Base-by-base conservation (phyloP, 2,113 vertebrate species). In the Hippolais icterina region DNA sequence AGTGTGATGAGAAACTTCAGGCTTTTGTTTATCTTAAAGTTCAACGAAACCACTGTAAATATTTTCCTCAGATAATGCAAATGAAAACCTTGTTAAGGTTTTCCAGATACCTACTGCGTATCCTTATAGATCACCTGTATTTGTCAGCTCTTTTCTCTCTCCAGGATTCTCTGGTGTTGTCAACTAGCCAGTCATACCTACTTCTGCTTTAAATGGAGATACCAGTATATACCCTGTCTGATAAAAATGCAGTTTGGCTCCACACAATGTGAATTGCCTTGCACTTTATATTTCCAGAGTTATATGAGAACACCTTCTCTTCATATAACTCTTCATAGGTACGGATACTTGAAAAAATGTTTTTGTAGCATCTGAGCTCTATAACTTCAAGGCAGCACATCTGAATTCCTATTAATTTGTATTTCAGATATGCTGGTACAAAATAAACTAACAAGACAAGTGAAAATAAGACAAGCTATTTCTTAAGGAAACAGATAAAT, bases 241-340 rank as follows among this genome's bases (percentile, higher is more conserved):
- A 59, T 47, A 44, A 65, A 75, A 87, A 78, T 6, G 13, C 39
- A 47, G 39, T 63, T 70, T 81, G 15, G 10, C 28, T 42, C 23
- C 6, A 9, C 8, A 24, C 24, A 76, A 12, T 1, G 33, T 56
- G n/a, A 47, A 60, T 4, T 37, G 6, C 2, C 0, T 42, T 54
- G 35, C 52, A 76, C 18, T 92, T 52, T 23, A 0, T 11, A 53
- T 41, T 94, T 89, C 37, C 60, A 74, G n/a, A 94, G 61, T 2
- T 47, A 39, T 17, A 31, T 18, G 15, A 80, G 3, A 86, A 41
- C n/a, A 80, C 46, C 31, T 24, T 69, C 46, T 80, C 41, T 56
- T 90, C n/a, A n/a, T n/a, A n/a, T n/a, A n/a, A n/a, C n/a, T n/a
- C n/a, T n/a, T n/a, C 49, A 53, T 15, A 83, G 20, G 52, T 41